phyloP scores from a whole-genome alignment of 2,888 invertebrate genomes.

The Lasioglossum leucozonium region DNA sequence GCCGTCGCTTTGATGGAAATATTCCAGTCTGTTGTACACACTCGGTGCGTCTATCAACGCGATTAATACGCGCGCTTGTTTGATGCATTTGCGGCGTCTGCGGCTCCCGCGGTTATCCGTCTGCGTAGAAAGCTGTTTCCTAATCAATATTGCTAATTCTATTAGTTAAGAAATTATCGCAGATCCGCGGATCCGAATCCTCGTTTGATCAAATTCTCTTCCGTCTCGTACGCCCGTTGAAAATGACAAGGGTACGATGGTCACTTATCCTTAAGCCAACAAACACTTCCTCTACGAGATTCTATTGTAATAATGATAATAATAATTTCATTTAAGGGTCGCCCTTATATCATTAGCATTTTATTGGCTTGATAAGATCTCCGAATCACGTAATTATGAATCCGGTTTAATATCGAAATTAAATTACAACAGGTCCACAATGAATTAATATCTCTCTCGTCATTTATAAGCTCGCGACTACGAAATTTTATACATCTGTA shows the following conservation, averaged over 20 bases:
- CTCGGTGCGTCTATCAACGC: constrained; percentile 28
- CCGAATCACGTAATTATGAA: background rate
- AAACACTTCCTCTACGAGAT: background rate
- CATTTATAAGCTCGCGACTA: background rate
- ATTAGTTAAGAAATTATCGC: constrained; percentile 50
- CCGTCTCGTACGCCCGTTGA: background rate
- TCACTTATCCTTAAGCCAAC: background rate
- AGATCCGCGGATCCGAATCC: background rate
- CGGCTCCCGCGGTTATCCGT: constrained; percentile 48
- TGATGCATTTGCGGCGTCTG: constrained; percentile 53
- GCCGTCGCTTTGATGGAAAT: constrained; percentile 40
- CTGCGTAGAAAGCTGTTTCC: constrained; percentile 40
- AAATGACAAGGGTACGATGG: background rate
- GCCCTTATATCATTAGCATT: background rate
- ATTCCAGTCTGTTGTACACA: constrained; percentile 26
- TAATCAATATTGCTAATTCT: constrained; percentile 46
- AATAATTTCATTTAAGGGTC: background rate
- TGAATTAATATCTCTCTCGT: background rate
- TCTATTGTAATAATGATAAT: background rate
- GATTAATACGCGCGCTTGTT: constrained; percentile 49
- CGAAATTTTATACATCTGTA: background rate
- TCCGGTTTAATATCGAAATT: too few relatives aligned
- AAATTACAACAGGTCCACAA: background rate
- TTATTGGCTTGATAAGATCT: background rate
- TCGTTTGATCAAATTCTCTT: constrained; percentile 6